phyloP scores from a whole-genome alignment of 2,797 vertebrate genomes.

The Benthosema pterotum region DNA sequence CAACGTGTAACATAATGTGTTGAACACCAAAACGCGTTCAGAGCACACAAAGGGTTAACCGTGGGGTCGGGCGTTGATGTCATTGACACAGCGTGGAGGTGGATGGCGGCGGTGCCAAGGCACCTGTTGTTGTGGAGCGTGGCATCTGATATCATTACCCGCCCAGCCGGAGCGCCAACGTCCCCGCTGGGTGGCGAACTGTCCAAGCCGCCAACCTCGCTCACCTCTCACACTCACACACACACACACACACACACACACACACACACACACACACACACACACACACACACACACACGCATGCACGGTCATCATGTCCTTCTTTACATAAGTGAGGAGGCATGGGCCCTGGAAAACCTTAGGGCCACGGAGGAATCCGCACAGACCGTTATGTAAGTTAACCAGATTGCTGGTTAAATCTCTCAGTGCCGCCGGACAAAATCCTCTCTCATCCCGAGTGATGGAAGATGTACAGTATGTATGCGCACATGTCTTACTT shows the following conservation, averaged over 20 bases:
- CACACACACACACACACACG: conserved; percentile 12
- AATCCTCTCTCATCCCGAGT: no score
- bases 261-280: conserved; percentile 12
- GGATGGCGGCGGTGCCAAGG: conserved; percentile 96
- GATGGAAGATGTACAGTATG: no score
- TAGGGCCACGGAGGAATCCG: conserved; percentile 63
- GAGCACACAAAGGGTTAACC: no score
- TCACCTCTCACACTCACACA: conserved; percentile 58
- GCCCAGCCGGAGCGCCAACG: conserved; percentile 95
- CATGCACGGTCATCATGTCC: conserved; percentile 58
- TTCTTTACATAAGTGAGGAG: conserved; percentile 70
- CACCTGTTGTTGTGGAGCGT: conserved; percentile 99
- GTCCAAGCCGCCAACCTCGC: conserved; percentile 84
- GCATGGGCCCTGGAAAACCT: conserved; percentile 61
- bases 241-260: conserved; percentile 61
- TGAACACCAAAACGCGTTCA: no score
- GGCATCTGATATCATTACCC: conserved; percentile 99
- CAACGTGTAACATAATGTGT: no score
- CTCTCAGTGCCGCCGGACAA: no score
- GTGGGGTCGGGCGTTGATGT: conserved; percentile 98
- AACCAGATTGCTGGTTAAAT: neutral
- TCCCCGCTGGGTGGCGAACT: conserved; percentile 98
- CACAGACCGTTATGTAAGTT: conserved; percentile 23
- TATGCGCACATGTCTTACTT: no score
- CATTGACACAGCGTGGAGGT: conserved; percentile 98